Base-by-base conservation (phyloP, 2,797 vertebrate species). In the Pantherophis vulpinus region DNA sequence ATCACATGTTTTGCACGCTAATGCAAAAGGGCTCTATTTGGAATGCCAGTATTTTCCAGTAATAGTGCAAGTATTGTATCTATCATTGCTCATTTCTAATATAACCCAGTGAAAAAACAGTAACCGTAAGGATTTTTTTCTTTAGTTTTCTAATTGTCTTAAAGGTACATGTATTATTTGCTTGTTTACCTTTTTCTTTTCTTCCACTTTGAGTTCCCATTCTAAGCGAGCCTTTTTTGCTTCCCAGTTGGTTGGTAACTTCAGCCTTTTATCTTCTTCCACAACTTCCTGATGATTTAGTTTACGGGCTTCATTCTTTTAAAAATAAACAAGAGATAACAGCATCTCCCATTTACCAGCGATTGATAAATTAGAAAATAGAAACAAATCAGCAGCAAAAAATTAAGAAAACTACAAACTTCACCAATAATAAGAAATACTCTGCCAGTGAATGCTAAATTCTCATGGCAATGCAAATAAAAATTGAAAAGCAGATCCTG, bases 221-320 rank as follows among this genome's bases (percentile, higher is more conserved):
- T 99, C 99, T 94, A 99, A 97, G 18, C 99, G 97, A 13, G 99
- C 98, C 95, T 99, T 99, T 95, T 98, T 99, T 1, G 99, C 98
- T 96, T 99, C 99, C 99, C 99, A 99, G 96, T 99, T 99, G 0
- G 98, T 29, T 0, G 99, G 99, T 4, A 99, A 94, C 32, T 99
- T 99, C n/a, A 98, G 97, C 23, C 98, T 98, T 94, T 99, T 99
- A 95, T 99, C 99, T 97, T 99, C 99, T 95, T 99, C 99, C 93
- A 99, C 98, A 91, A 99, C 99, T 95, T 99, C 99, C 54, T 99
- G 98, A 93, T 99, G 98, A 94, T 99, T 99, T 89, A 99, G 98
- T 56, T 99, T 99, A 70, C 98, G 98, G 1, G 99, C 99, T 97
- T 99, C 99, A 60, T 99, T 98, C 99, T 99, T 94, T 90, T 9